phyloP scores from a whole-genome alignment of 2,113 vertebrate genomes.

The Gobio gobio region DNA sequence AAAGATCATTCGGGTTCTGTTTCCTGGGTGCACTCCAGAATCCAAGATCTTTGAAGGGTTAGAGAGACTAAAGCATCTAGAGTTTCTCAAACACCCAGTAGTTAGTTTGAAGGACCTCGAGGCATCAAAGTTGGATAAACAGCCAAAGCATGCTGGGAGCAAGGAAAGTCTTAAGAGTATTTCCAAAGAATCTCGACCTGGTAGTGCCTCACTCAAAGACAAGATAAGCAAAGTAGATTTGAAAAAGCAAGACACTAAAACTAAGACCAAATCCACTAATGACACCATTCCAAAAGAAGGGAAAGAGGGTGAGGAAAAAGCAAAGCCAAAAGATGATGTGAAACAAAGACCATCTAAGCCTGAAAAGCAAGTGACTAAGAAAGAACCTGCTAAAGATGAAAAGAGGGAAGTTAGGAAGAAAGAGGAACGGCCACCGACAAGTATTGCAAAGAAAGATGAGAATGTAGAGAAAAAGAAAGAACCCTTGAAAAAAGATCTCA shows the following conservation, averaged over 20 bases:
- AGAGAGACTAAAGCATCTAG: constrained; percentile 87
- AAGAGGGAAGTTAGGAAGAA: constrained; percentile 70
- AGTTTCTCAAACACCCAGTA: constrained; percentile 83
- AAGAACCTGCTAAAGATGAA: constrained; percentile 79
- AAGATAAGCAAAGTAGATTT: constrained; percentile 63
- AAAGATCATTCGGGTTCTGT: constrained; percentile 88
- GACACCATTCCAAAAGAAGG: constrained; percentile 65
- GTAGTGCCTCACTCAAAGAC: constrained; percentile 67
- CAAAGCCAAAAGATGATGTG: constrained; percentile 69
- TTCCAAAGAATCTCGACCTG: constrained; percentile 67
- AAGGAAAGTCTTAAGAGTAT: constrained; percentile 84
- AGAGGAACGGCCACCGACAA: constrained; percentile 70
- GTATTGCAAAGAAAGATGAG: constrained; percentile 68
- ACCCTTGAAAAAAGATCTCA: constrained; percentile 64
- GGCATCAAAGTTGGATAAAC: constrained; percentile 67
- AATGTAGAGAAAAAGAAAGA: constrained; percentile 70
- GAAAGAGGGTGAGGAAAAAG: constrained; percentile 73
- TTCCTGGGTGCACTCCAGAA: constrained; percentile 90
- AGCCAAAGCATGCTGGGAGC: constrained; percentile 81
- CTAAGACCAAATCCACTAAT: constrained; percentile 69
- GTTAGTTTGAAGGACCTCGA: constrained; percentile 84
- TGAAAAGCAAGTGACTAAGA: constrained; percentile 72
- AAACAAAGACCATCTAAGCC: constrained; percentile 69
- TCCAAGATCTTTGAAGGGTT: constrained; percentile 86
- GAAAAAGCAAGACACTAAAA: constrained; percentile 74